Percentiles rank a stretch among this genome's conserved stretches.
Conservation (phyloP, 2,797 vertebrate species). For the Trachurus trachurus region DNA sequence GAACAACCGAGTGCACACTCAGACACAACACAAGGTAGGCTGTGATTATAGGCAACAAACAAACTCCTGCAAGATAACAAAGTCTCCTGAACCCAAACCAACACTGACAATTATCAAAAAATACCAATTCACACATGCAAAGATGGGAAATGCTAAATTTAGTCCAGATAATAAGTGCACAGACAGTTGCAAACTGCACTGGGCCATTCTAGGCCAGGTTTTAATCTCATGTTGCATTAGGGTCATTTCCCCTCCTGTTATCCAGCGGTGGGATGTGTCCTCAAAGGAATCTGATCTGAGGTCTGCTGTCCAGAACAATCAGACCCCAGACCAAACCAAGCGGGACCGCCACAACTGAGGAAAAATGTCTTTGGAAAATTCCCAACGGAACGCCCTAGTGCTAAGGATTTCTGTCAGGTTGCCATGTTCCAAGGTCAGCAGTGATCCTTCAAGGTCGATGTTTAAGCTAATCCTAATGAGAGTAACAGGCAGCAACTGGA, state of each 20-base stretch:
- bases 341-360: background rate
- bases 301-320: background rate
- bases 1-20: no score
- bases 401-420: background rate
- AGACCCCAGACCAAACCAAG: background rate
- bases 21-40: background rate
- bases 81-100: conserved; percentile 1
- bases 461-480: conserved; percentile 20
- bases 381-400: background rate
- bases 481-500: background rate
- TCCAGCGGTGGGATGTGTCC: background rate
- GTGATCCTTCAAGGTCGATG: background rate
- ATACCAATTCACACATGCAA: background rate
- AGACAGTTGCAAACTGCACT: background rate
- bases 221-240: background rate
- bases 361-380: background rate
- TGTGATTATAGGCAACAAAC: background rate
- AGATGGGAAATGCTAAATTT: background rate
- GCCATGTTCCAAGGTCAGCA: conserved; percentile 8
- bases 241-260: background rate
- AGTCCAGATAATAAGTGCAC: background rate
- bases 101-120: background rate
- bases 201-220: background rate
- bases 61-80: background rate
- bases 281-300: background rate